Evolutionary conservation across 2,888 invertebrate genomes (phyloP), one percentile per base, ranked within the genome.

Genomic region (Nebria brevicollis): DNA sequence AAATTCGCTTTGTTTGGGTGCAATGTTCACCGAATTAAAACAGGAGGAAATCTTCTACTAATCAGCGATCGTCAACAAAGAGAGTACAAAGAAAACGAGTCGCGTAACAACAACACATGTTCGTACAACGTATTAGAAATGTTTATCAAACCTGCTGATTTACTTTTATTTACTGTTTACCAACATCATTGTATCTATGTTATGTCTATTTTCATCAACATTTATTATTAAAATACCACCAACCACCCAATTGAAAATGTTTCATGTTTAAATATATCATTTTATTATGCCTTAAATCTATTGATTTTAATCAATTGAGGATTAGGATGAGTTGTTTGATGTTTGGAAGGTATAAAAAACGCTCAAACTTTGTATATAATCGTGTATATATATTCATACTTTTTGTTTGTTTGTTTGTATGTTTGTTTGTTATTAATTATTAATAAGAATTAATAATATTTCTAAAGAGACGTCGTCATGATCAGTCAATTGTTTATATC

Each of bases 1-100:
- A 90, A 92, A 89, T 89, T 85, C 84, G 82, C 84, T 87, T 86
- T 87, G 85, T 86, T 85, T 78, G 82, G 85, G 83, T 83, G 82
- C 83, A 83, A 82, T 81, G 66, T 82, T 82, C 81, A 77, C 82
- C 70, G 75, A 81, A 75, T n/a, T 54, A 43, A 75, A 64, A 75
- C 13, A 10, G n/a, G 11, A 41, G 25, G 43, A 68, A 77, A 15
- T 43, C 68, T 5, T 41, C 66, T 42, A 68, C 20, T n/a, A n/a
- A n/a, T n/a, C n/a, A 7, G 66, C 7, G 15, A 41, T 34, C 34
- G 34, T 34, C 34, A 34, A 34, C 34, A 34, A 34, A 34, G 8
- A 66, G 34, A 65, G 34, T 4, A 66, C 26, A 26, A 25, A 75
- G n/a, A 65, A 20, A n/a, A 66, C 75, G 6, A 20, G 66, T 26